Conservation (phyloP, 2,113 vertebrate genomes). For the Pedionomus torquatus region DNA sequence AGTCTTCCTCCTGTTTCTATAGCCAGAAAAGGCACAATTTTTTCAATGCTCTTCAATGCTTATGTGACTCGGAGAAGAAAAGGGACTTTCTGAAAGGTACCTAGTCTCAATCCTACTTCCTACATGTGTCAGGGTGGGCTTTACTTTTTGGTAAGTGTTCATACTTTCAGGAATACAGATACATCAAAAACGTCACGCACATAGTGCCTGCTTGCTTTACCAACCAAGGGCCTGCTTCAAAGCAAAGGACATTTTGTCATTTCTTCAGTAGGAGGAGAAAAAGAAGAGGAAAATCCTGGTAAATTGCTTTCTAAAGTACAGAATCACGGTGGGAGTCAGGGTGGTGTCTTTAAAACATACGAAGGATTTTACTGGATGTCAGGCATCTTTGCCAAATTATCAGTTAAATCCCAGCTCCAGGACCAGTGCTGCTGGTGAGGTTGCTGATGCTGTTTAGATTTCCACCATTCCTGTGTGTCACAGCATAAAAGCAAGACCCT, state of each 20-base stretch:
- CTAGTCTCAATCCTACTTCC: background rate
- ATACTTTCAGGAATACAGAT: background rate
- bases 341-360: background rate
- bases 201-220: background rate
- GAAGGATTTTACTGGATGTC: background rate
- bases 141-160: background rate
- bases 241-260: background rate
- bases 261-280: background rate
- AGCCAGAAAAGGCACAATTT: constrained; percentile 2
- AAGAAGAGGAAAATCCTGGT: background rate
- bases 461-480: background rate
- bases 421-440: background rate
- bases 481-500: background rate
- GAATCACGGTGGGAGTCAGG: background rate
- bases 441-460: background rate
- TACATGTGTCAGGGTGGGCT: background rate
- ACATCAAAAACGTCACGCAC: background rate
- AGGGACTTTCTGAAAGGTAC: background rate
- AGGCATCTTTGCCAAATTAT: background rate
- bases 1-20: background rate
- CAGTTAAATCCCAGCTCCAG: background rate
- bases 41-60: background rate
- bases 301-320: constrained; percentile 1
- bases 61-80: background rate
- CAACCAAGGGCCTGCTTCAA: background rate